Evolutionary conservation across 2,797 vertebrate genomes (phyloP).

Genomic region (Amphiprion clarkii): DNA sequence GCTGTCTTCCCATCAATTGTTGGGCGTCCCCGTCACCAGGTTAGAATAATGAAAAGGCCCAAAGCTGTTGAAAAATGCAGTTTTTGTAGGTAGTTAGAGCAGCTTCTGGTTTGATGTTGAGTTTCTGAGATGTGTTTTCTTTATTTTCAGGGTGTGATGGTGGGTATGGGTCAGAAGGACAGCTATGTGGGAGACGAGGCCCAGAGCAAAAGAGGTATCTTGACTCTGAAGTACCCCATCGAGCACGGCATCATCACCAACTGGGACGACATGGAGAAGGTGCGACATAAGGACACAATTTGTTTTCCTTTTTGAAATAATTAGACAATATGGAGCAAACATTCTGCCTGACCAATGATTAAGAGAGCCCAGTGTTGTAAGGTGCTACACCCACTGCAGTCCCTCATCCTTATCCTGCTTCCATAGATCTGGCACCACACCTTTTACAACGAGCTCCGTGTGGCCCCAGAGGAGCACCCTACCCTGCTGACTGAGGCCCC

Average conservation of each 20-base stretch:
- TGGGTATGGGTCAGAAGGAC: constrained; percentile 99
- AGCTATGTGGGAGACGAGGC: constrained; percentile 98
- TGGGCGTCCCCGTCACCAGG: constrained; percentile 97
- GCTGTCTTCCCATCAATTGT: constrained; percentile 98
- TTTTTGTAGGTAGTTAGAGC: neutral
- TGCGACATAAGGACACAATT: constrained; percentile 47
- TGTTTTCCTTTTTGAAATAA: too few relatives aligned
- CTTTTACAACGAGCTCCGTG: constrained; percentile 98
- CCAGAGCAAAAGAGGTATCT: constrained; percentile 98
- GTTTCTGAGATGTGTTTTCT: constrained; percentile 44
- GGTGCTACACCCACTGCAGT: neutral
- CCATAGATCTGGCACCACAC: constrained; percentile 99
- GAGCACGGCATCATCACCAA: constrained; percentile 99
- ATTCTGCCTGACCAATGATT: neutral
- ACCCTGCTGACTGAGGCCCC: constrained; percentile 98
- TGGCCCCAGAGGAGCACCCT: constrained; percentile 97
- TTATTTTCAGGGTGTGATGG: constrained; percentile 94
- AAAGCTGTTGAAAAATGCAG: neutral
- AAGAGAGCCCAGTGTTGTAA: neutral
- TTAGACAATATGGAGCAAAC: neutral
- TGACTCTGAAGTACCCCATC: constrained; percentile 98
- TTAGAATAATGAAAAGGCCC: constrained; percentile 47
- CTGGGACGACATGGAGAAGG: constrained; percentile 99
- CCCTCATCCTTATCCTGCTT: neutral
- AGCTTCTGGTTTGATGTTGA: neutral